phyloP scores from a whole-genome alignment of 2,888 invertebrate genomes.

The Metopia argyrocephala region DNA sequence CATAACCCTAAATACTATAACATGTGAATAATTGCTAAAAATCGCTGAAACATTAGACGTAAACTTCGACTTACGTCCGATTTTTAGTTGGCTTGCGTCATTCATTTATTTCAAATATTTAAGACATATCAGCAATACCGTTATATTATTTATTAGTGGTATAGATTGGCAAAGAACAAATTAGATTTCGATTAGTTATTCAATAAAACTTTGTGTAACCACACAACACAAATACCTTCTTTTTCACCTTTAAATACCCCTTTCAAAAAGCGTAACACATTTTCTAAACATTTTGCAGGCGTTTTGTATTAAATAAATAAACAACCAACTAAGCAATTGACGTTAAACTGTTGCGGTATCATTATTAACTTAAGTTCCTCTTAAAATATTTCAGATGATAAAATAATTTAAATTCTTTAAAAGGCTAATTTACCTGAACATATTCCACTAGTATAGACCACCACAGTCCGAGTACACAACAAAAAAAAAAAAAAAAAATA shows the following conservation, averaged over 20 bases:
- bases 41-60: too few relatives aligned
- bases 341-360: slow-evolving; percentile 33
- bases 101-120: too few relatives aligned
- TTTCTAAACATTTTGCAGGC: slow-evolving; percentile 13
- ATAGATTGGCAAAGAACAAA: neutral
- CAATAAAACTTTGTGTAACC: neutral
- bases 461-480: slow-evolving; percentile 43
- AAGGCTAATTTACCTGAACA: slow-evolving; percentile 40
- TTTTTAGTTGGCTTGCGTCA: too few relatives aligned
- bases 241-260: neutral
- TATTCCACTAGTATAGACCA: slow-evolving; percentile 40
- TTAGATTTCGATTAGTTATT: neutral
- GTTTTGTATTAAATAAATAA: slow-evolving; percentile 49
- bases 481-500: neutral
- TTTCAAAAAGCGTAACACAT: neutral
- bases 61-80: too few relatives aligned
- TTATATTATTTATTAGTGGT: too few relatives aligned
- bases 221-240: neutral
- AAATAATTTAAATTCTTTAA: slow-evolving; percentile 57
- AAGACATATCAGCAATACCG: too few relatives aligned
- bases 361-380: slow-evolving; percentile 40
- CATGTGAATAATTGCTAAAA: too few relatives aligned
- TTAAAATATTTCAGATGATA: slow-evolving; percentile 50
- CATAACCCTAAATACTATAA: too few relatives aligned
- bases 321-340: slow-evolving; percentile 22